These are phyloP conservation scores for Tupiocoris notatus DNA, from an alignment of 2,888 invertebrate species.

Conservation along the genomic window DNA sequence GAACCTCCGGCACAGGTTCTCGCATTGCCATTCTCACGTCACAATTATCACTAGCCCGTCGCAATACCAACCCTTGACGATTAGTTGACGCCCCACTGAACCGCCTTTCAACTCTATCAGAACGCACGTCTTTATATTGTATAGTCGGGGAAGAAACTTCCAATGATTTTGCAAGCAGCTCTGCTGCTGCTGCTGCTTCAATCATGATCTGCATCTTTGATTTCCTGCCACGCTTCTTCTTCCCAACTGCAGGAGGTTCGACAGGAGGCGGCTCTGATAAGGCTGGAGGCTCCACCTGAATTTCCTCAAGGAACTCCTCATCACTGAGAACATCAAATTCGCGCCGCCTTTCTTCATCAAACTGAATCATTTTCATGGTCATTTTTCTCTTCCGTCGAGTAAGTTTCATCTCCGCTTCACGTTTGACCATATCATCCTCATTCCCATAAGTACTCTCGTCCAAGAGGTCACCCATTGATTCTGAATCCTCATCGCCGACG, in stretches of 20 bases:
- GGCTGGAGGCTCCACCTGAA: background rate
- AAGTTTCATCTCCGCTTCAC: background rate
- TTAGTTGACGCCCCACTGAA: background rate
- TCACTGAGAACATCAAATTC: background rate
- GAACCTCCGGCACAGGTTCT: constrained; percentile 7
- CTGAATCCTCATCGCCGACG: constrained; percentile 10
- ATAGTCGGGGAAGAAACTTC: background rate
- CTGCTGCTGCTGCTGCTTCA: background rate
- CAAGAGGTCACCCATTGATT: background rate
- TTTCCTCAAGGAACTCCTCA: background rate
- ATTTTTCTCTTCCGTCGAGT: constrained; percentile 1
- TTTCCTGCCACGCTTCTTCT: constrained; percentile 15
- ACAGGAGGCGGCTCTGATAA: background rate
- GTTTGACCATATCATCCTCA: background rate
- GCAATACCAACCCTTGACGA: background rate
- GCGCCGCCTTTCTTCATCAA: constrained; percentile 14
- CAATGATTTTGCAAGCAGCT: background rate
- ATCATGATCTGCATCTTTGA: background rate
- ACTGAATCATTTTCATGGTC: constrained; percentile 25
- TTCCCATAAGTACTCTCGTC: background rate
- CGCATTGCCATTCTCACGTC: background rate
- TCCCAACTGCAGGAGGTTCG: background rate
- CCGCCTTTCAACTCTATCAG: background rate
- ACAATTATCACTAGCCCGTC: background rate
- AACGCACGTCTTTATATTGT: background rate